These are phyloP conservation scores for Tylochromis polylepis DNA, from an alignment of 2,113 vertebrate genomes.

Conservation along the genomic window DNA sequence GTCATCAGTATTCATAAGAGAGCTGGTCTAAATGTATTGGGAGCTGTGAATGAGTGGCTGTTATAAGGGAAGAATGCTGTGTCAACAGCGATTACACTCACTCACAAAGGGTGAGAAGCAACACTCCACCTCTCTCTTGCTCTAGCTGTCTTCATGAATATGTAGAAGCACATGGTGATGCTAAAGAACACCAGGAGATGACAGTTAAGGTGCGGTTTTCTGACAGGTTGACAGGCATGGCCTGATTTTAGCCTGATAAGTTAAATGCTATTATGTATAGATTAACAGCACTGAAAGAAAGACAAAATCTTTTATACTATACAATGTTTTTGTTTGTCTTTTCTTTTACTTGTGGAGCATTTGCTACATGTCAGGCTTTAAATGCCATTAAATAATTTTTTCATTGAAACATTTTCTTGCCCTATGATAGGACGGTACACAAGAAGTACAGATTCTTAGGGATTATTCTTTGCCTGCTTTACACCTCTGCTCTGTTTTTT, in stretches of 20 bases:
- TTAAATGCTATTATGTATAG: neutral
- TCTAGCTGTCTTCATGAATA: slow-evolving; percentile 28
- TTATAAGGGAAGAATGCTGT: slow-evolving; percentile 48
- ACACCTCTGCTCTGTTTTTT: neutral
- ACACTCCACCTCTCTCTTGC: neutral
- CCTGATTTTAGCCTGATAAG: neutral
- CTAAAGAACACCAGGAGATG: neutral
- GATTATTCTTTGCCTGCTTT: neutral
- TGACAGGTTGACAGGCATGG: neutral
- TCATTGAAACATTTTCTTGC: neutral
- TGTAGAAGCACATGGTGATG: neutral
- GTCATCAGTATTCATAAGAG: slow-evolving; percentile 48
- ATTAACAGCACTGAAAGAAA: neutral
- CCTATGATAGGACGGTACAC: neutral
- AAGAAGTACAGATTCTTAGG: neutral
- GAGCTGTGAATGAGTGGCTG: slow-evolving; percentile 46
- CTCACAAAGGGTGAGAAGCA: slow-evolving; percentile 22
- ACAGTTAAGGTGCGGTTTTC: slow-evolving; percentile 27
- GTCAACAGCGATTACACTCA: slow-evolving; percentile 63
- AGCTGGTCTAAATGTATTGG: slow-evolving; percentile 43
- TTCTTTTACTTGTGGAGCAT: neutral
- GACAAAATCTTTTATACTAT: neutral
- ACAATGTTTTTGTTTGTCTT: neutral
- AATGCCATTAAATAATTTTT: neutral
- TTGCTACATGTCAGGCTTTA: neutral